Base-by-base conservation (phyloP, 2,888 invertebrate genomes). In the Idaea aversata region DNA sequence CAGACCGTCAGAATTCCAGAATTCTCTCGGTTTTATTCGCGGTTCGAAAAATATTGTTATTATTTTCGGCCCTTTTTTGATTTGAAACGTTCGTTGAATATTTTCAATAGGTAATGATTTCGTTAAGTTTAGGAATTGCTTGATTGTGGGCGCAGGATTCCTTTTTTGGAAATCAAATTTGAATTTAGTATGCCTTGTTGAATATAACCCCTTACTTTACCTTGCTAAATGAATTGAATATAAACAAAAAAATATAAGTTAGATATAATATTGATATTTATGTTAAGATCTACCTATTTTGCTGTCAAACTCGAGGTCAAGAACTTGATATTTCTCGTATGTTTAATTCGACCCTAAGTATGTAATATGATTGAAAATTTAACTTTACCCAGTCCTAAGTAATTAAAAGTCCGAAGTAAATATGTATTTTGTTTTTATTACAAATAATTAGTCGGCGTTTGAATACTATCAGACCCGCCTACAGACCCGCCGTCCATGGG, bases 1-100 rank as follows among this genome's bases (percentile, higher is more conserved):
- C 79, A 77, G 74, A 76, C 70, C 73, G 65, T 68, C 68, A 74
- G 77, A 70, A 79, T 80, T 72, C 66, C 35, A 57, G 34, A 59
- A 15, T 38, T 64, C 59, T 59, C 34, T 15, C 10, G 16, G 61
- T 47, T 66, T 67, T 68, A 62, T 66, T 62, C 59, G 62, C 64
- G 63, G 63, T 63, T 38, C 47, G 59, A 34, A 38, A 60, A 57
- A 64, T 36, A 36, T 25, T 47, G 15, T 13, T 16, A 57, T 38
- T 16, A n/a, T 58, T 35, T 59, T 58, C 16, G 58, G 58, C 13
- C 47, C 47, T 47, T 47, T 47, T 47, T 47, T 47, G 47, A 47
- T 47, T 47, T 47, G 47, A 47, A 47, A 47, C 47, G 47, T 47
- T 47, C 47, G 47, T 47, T 47, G 47, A 47, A 47, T 47, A 47